Base-by-base conservation (phyloP, 23 tunicate species). In the Clavelina lepadiformis region DNA sequence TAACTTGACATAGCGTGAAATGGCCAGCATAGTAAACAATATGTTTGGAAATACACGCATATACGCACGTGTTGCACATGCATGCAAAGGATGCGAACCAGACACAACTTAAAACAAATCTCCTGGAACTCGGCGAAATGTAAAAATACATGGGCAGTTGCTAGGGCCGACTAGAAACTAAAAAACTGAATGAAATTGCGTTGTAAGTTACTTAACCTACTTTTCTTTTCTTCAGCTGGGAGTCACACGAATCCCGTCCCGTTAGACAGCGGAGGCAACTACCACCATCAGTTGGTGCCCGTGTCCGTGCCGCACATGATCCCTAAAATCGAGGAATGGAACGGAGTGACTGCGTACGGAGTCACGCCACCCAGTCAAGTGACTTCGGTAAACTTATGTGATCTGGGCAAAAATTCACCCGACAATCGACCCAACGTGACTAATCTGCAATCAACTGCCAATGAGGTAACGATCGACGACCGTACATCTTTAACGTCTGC, bases 321-420 rank as follows among this genome's bases (percentile, higher is more conserved):
- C 6, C 77, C 96, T 13, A 87, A 87, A 58, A 66, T 87, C 5
- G 96, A 87, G 57, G 96, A 87, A 51, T 87, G 96, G 96, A 67
- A 51, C 45, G 61, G 53, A 22, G 65, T 69, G 44, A 85, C 96
- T 5, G 73, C 96, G 18, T 87, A 87, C 47, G 96, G 96, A 1
- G 82, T 87, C 26, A 75, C 96, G 8, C 96, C 86, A 13, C 96
- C 96, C 6, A 84, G 87, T 1, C 96, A 87, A 73, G 96, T 61
- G 30, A 87, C 96, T 3, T 65, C 96, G 4, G 96, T 87, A 0
- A 58, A 67, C 25, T 33, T 87, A 18, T 76, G 80, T 33, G 87
- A 82, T 7, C 28, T 61, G 31, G 87, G 74, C 15, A 87, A 79
- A 35, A 45, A 32, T 33, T 65, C 89, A 5, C 61, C 75, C 51